phyloP scores from a whole-genome alignment of 2,888 invertebrate genomes.

The Oegoconia quadripuncta region DNA sequence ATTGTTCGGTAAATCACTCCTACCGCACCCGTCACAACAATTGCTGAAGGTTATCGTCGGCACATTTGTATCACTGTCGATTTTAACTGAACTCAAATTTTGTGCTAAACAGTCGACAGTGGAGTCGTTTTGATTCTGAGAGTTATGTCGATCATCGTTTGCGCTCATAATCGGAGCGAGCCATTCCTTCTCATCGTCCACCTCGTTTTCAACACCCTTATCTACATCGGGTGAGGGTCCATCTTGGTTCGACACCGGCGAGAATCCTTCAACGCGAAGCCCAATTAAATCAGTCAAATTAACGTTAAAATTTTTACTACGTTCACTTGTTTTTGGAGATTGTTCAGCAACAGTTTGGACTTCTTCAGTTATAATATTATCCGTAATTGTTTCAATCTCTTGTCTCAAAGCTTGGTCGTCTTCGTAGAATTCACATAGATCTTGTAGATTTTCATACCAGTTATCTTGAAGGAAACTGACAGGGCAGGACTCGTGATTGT shows the following conservation, averaged over 20 bases:
- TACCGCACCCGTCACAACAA: constrained; percentile 59
- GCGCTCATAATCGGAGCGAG: constrained; percentile 67
- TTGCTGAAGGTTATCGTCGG: constrained; percentile 73
- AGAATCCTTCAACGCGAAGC: constrained; percentile 59
- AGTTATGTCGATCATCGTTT: constrained; percentile 47
- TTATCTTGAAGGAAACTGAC: constrained; percentile 49
- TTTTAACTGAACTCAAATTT: constrained; percentile 53
- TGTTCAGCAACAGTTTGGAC: constrained; percentile 34
- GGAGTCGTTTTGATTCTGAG: constrained; percentile 34
- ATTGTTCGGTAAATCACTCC: constrained; percentile 50
- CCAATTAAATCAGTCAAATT: constrained; percentile 64
- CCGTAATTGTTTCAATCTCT: constrained; percentile 59
- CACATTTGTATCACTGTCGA: constrained; percentile 60
- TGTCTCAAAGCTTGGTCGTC: constrained; percentile 58
- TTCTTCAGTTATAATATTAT: constrained; percentile 52
- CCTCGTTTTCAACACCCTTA: constrained; percentile 33
- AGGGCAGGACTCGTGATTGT: constrained; percentile 33
- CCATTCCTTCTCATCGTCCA: constrained; percentile 72
- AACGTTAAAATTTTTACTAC: constrained; percentile 61
- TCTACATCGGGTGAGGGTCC: constrained; percentile 51
- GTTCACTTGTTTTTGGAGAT: constrained; percentile 28
- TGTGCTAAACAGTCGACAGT: constrained; percentile 56
- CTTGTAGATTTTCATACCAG: constrained; percentile 63
- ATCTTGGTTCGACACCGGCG: constrained; percentile 42
- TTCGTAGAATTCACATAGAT: constrained; percentile 73